Base-by-base conservation (phyloP, 2,797 vertebrate species). In the Naso thynnoides region DNA sequence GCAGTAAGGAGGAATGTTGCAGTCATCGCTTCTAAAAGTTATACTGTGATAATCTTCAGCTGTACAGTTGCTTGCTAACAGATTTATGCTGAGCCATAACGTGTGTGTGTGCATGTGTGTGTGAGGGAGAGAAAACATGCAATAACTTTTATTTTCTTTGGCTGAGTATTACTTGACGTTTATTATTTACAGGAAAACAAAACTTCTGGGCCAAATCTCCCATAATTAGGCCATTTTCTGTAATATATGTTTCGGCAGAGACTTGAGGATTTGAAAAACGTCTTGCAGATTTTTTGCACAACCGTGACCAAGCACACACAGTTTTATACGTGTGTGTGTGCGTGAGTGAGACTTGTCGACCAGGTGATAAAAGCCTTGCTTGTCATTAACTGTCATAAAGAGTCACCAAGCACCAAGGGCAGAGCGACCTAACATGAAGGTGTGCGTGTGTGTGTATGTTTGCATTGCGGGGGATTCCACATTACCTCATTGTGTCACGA, bases 361-460 rank as follows among this genome's bases (percentile, higher is more conserved):
- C 79, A 74, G 84, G 88, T 83, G 88, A 91, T 91, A 89, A 88
- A 90, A 90, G 82, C 81, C 70, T 81, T 67, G 78, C 73, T 79
- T 84, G 91, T 92, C 85, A 89, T 92, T 91, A 88, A 90, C 78
- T 88, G 87, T 87, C 89, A 92, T 86, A 86, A 87, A 91, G 83
- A 91, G 90, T 89, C 86, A 86, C 87, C 13, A 71, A 85, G 85
- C 72, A 84, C 86, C 73, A 70, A 93, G 93, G 93, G 87, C 94
- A 94, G 73, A 79, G 82, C 81, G 92, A 94, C 95, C 93, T 90
- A 90, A 93, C 91, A 94, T 87, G 56, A 56, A 72, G 70, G 78
- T 73, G 87, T 82, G 81, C 82, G 78, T 64, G 73, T 60, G 59
- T 70, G 62, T 73, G 47, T 26, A 54, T 33, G 53, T 82, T 63